A percentile compares a stretch with the other conserved stretches of the same genome.
Evolutionary conservation across 2,113 vertebrate species (phyloP).

Genomic region (Acrocephalus arundinaceus): DNA sequence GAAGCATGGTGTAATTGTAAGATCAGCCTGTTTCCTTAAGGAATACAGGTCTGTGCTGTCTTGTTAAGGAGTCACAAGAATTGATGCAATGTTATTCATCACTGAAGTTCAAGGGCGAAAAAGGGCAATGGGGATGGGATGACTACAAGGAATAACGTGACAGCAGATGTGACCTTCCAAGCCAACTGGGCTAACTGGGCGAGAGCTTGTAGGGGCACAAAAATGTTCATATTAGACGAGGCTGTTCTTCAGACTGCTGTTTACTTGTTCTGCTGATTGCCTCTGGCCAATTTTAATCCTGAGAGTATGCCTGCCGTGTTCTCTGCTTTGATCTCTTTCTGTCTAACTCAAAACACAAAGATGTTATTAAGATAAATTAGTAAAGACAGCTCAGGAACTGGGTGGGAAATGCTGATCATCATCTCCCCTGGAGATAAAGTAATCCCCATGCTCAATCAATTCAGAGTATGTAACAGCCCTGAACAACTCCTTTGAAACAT

Average conservation of each 20-base stretch:
- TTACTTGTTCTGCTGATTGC: conserved; percentile 49
- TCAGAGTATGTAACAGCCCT: neutral
- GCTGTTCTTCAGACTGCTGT: conserved; percentile 15
- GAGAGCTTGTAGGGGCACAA: neutral
- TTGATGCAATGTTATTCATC: neutral
- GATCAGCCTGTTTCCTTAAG: neutral
- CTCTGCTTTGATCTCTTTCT: conserved; percentile 52
- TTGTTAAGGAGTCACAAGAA: neutral
- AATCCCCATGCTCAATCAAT: conserved; percentile 31
- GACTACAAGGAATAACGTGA: neutral
- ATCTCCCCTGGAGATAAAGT: conserved; percentile 43
- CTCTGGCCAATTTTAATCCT: conserved; percentile 49
- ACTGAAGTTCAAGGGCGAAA: neutral
- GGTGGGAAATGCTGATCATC: conserved; percentile 55
- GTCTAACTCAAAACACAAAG: conserved; percentile 53
- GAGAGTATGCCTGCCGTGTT: conserved; percentile 7
- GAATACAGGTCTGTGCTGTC: neutral
- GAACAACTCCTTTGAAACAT: conserved; percentile 14
- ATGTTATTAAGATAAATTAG: conserved; percentile 66
- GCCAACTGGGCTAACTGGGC: neutral
- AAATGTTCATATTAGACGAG: neutral
- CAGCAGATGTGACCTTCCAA: neutral
- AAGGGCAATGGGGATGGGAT: neutral
- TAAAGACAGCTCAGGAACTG: conserved; percentile 40
- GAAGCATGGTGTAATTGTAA: neutral